phyloP scores from a whole-genome alignment of 2,113 vertebrate species.

The Bubo bubo region DNA sequence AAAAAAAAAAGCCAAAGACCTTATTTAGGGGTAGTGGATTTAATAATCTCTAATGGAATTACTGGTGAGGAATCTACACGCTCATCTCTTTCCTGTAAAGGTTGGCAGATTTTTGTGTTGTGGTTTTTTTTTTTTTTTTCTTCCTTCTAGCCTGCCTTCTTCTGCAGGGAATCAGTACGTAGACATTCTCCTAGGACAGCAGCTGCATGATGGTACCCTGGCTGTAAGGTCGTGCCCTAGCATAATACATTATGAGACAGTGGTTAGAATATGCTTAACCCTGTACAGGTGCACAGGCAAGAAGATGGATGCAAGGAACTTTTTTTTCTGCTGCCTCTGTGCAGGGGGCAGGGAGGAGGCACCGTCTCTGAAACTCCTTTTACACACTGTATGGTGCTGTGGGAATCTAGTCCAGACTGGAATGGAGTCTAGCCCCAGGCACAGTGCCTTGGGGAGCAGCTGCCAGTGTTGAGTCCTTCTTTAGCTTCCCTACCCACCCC shows the following conservation, averaged over 20 bases:
- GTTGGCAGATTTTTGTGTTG: too few species aligned
- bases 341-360: neutral
- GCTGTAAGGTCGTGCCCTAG: neutral
- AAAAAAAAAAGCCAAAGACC: neutral
- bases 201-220: neutral
- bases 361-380: neutral
- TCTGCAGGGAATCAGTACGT: neutral
- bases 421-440: neutral
- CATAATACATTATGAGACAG: neutral
- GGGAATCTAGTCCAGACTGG: neutral
- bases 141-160: neutral
- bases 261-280: neutral
- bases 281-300: neutral
- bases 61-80: neutral
- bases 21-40: neutral
- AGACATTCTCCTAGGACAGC: neutral
- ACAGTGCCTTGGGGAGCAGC: neutral
- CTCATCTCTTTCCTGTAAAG: conserved; percentile 4
- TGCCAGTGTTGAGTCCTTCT: neutral
- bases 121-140: neutral
- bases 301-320: neutral
- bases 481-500: neutral
- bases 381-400: neutral
- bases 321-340: neutral
- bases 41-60: conserved; percentile 23